Evolutionary conservation across 2,888 invertebrate species (phyloP), one percentile per base, ranked within the genome.

Genomic region (Dryomyza anilis): DNA sequence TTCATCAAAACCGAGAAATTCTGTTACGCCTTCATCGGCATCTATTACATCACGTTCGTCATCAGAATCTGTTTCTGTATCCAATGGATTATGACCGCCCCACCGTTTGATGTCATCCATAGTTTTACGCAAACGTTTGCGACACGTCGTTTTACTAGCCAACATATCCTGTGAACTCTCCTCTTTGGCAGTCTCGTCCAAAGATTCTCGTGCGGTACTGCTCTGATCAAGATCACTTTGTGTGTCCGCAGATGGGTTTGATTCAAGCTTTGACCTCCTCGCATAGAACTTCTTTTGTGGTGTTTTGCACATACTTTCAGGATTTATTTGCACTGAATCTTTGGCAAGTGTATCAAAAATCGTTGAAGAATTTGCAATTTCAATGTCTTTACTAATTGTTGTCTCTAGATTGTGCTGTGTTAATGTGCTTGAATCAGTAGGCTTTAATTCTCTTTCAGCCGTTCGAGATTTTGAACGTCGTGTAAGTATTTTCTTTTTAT

Each of bases 1-100:
- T 27, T 73, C 70, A 52, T 72, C 71, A 53, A 73, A 73, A 1
- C 73, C 73, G 12, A 68, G 59, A 56, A 73, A 72, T 12, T 65
- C 70, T 19, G 27, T 27, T 16, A 39, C 27, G 14, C 53, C 61
- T 5, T 29, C 45, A 10, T 36, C 16, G 36, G 23, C 21, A n/a
- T 3, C 5, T n/a, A 29, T 1, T n/a, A 21, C 36, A 25, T 25
- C 14, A 14, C 25, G n/a, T 19, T 62, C 63, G 1, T 61, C 64
- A 16, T 67, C 67, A 48, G 64, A 62, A 21, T 64, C 64, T n/a
- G 55, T 59, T 14, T 59, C 45, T n/a, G 43, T 33, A 8, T 27
- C 8, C 1, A 30, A 3, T 50, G 25, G 27, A 25, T 27, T 43
- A 14, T 12, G n/a, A 12, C 1, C 16, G 29, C 30, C 43, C 2